phyloP scores from a whole-genome alignment of 1,140 invertebrate genomes.

The Neodiprion lecontei region DNA sequence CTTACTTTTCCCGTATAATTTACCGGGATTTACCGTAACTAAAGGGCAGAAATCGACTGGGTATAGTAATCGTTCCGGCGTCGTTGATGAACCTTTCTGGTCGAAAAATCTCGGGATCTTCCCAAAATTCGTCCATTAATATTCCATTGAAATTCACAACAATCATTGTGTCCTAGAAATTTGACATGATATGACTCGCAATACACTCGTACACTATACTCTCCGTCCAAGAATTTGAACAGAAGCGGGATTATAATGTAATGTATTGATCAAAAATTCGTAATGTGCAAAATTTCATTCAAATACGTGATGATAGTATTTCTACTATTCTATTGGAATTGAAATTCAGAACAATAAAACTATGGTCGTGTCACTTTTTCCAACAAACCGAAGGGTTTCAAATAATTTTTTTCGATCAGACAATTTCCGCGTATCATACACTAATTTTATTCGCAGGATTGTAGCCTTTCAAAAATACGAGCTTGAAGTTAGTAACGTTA shows the following conservation, averaged over 20 bases:
- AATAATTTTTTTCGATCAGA: neutral
- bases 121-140: slow-evolving; percentile 75
- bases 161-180: slow-evolving; percentile 79
- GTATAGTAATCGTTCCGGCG: slow-evolving; percentile 68
- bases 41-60: slow-evolving; percentile 80
- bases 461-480: no score
- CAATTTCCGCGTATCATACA: neutral
- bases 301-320: neutral
- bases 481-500: no score
- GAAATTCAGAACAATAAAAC: no score
- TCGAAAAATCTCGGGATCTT: slow-evolving; percentile 75
- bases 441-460: neutral
- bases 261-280: slow-evolving; percentile 4
- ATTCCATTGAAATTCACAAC: slow-evolving; percentile 82
- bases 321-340: slow-evolving; percentile 3
- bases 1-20: slow-evolving; percentile 23
- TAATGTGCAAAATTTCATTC: slow-evolving; percentile 15
- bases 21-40: slow-evolving; percentile 66
- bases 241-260: neutral
- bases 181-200: slow-evolving; percentile 10
- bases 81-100: slow-evolving; percentile 80
- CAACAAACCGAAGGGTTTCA: no score
- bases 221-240: no score
- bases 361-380: no score
- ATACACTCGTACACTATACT: neutral